Evolutionary conservation across 2,888 invertebrate species (phyloP).

Genomic region (Pegoplata infirma): DNA sequence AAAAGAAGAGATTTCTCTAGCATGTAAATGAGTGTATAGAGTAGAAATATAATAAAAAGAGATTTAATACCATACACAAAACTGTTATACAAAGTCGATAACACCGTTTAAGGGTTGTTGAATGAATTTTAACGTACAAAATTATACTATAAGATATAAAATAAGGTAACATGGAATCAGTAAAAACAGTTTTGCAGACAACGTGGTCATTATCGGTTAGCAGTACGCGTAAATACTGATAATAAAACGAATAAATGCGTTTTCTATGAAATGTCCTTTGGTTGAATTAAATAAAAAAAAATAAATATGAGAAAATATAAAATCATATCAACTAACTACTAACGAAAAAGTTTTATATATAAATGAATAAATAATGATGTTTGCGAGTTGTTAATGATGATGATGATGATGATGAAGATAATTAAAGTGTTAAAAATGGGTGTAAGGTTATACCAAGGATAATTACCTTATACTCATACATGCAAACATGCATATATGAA

Average conservation of each 20-base stretch:
- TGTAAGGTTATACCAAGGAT: constrained; percentile 55
- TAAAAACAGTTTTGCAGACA: constrained; percentile 59
- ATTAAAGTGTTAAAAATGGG: constrained; percentile 13
- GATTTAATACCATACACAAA: background rate
- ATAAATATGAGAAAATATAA: background rate
- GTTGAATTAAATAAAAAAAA: background rate
- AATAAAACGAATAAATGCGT: constrained; percentile 22
- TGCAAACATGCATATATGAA: background rate
- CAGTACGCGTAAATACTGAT: constrained; percentile 19
- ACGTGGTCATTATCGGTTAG: constrained; percentile 58
- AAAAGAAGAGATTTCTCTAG: too few relatives aligned
- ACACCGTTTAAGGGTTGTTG: constrained; percentile 9
- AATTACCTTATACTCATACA: constrained; percentile 42
- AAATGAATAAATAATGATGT: constrained; percentile 17
- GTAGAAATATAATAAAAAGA: too few relatives aligned
- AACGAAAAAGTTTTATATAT: background rate
- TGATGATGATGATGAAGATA: background rate
- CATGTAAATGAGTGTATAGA: too few relatives aligned
- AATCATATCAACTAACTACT: background rate
- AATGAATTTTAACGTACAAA: background rate
- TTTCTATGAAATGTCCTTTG: background rate
- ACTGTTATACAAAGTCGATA: constrained; percentile 29
- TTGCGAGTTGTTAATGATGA: background rate
- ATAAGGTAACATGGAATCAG: constrained; percentile 47
- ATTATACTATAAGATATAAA: constrained; percentile 49